Conservation (phyloP, 2,888 invertebrate genomes). For the Anodontia alba region DNA sequence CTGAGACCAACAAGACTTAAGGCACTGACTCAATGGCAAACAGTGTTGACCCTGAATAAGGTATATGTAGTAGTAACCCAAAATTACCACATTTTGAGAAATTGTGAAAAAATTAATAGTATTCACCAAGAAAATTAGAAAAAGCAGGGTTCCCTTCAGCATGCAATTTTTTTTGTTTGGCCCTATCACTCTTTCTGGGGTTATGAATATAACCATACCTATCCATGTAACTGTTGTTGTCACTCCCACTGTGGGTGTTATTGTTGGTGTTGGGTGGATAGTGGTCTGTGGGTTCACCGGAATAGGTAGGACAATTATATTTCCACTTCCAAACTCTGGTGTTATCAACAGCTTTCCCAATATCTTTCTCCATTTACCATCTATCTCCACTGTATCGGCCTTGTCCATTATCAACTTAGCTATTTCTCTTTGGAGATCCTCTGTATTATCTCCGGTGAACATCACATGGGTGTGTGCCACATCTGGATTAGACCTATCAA, state of each 20-base stretch:
- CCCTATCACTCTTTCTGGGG: no score
- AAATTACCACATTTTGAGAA: no score
- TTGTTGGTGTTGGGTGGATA: slow-evolving; percentile 44
- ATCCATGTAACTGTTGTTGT: neutral
- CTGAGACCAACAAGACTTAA: no score
- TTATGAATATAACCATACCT: no score
- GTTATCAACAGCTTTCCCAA: slow-evolving; percentile 67
- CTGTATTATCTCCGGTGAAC: slow-evolving; percentile 61
- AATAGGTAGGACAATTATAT: slow-evolving; percentile 50
- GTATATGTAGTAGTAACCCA: no score
- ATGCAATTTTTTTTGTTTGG: no score
- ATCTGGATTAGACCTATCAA: slow-evolving; percentile 39
- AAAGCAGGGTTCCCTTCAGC: no score
- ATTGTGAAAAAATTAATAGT: no score
- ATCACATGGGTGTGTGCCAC: slow-evolving; percentile 55
- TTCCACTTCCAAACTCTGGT: slow-evolving; percentile 49
- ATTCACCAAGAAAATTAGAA: no score
- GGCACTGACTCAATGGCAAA: no score
- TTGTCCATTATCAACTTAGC: slow-evolving; percentile 59
- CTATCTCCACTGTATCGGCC: slow-evolving; percentile 51
- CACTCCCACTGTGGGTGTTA: neutral
- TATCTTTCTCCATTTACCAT: slow-evolving; percentile 60
- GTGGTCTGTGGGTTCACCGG: slow-evolving; percentile 54
- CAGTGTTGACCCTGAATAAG: no score
- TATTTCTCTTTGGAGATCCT: slow-evolving; percentile 52